phyloP scores from a whole-genome alignment of 92 coral and sea anemone genomes.

The Porites cylindrica region DNA sequence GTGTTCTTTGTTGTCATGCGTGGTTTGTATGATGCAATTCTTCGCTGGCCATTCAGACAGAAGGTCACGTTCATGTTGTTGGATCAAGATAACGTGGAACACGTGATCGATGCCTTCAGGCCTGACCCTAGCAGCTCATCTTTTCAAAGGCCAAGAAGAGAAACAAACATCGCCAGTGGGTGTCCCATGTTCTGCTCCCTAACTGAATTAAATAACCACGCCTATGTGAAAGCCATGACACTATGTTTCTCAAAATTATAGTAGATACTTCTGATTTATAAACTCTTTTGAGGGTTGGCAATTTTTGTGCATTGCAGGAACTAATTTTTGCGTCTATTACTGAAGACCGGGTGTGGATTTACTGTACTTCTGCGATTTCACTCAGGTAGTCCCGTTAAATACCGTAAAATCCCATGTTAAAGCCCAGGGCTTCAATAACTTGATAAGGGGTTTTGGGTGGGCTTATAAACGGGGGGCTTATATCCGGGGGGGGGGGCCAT shows the following conservation, averaged over 20 bases:
- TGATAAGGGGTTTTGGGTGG: too few species aligned
- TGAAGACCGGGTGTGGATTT: too few species aligned
- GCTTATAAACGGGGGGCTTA: too few species aligned
- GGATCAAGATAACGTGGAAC: slow-evolving; percentile 82
- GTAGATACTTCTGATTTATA: slow-evolving; percentile 6
- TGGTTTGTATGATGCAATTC: slow-evolving; percentile 64
- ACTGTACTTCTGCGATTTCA: too few species aligned
- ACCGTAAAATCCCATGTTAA: too few species aligned
- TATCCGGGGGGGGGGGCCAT: too few species aligned
- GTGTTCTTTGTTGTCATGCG: slow-evolving; percentile 67
- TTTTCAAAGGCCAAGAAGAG: slow-evolving; percentile 78
- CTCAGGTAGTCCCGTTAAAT: too few species aligned
- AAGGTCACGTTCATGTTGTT: slow-evolving; percentile 75
- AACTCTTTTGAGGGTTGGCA: too few species aligned
- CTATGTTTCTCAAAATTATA: slow-evolving; percentile 18
- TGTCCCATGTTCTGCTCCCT: slow-evolving; percentile 26
- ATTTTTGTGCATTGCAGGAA: too few species aligned
- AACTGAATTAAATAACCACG: slow-evolving; percentile 4
- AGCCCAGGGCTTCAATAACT: too few species aligned
- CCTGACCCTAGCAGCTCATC: slow-evolving; percentile 91
- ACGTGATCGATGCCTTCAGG: slow-evolving; percentile 86
- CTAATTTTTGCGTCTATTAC: too few species aligned
- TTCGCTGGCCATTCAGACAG: slow-evolving; percentile 90
- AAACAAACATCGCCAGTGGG: slow-evolving; percentile 77
- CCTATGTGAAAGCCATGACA: slow-evolving; percentile 24